phyloP scores from a whole-genome alignment of 2,888 invertebrate genomes.

The Anaspis maculata region DNA sequence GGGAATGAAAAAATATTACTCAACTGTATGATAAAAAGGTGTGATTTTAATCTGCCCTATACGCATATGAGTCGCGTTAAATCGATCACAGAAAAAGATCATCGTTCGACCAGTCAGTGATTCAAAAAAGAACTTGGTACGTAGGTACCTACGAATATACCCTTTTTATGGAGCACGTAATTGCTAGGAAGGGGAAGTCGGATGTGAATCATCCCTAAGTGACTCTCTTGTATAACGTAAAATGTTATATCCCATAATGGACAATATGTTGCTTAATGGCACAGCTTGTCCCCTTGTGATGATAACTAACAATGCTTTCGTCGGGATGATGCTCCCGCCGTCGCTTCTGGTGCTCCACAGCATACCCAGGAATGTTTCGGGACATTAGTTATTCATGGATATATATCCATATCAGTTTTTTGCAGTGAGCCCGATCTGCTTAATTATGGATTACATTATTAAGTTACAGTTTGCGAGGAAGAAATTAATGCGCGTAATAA shows the following conservation, averaged over 20 bases:
- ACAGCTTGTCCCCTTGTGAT: constrained; percentile 28
- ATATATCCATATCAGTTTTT: too few relatives aligned
- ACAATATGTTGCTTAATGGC: constrained; percentile 34
- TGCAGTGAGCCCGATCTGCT: too few relatives aligned
- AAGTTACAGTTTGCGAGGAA: too few relatives aligned
- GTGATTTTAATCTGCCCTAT: constrained; percentile 31
- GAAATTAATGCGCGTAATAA: too few relatives aligned
- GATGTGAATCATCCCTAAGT: constrained; percentile 30
- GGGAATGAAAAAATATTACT: constrained; percentile 40
- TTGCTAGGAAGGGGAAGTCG: constrained; percentile 19
- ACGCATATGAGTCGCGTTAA: constrained; percentile 21
- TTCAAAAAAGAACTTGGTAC: neutral
- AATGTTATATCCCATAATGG: constrained; percentile 30
- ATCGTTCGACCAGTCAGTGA: neutral
- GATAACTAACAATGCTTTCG: constrained; percentile 28
- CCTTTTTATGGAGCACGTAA: too few relatives aligned
- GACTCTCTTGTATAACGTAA: constrained; percentile 28
- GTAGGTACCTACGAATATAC: neutral
- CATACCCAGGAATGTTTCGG: too few relatives aligned
- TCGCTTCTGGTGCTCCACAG: too few relatives aligned
- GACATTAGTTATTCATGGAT: too few relatives aligned
- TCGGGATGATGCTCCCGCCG: constrained; percentile 10
- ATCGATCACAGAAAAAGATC: constrained; percentile 14
- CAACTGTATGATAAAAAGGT: constrained; percentile 37
- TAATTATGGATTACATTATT: too few relatives aligned